Evolutionary conservation across 2,113 vertebrate genomes (phyloP).

Genomic region (Beaufortia kweichowensis): DNA sequence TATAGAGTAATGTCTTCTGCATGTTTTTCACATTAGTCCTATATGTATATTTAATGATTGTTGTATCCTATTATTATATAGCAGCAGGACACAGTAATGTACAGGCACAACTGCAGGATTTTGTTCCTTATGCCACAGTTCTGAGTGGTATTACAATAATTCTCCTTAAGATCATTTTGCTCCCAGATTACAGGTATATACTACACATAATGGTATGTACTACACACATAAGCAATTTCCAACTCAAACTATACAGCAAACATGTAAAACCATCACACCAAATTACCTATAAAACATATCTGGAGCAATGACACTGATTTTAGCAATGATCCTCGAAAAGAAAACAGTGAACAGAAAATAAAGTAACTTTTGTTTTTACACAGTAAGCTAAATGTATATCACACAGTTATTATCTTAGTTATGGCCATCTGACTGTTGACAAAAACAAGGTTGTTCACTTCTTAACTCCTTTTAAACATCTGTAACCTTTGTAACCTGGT

Average conservation of each 20-base stretch:
- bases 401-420: neutral
- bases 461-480: too few relatives aligned
- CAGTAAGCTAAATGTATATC: neutral
- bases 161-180: neutral
- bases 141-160: neutral
- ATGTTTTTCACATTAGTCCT: constrained; percentile 15
- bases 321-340: neutral
- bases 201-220: neutral
- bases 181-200: constrained; percentile 10
- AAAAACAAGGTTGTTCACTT: neutral
- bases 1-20: constrained; percentile 3
- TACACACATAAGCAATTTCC: neutral
- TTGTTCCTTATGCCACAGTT: constrained; percentile 17
- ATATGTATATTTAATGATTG: constrained; percentile 11
- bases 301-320: neutral
- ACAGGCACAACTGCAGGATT: constrained; percentile 39
- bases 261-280: neutral
- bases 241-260: neutral
- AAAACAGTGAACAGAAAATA: neutral
- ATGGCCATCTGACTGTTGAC: neutral
- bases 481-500: neutral
- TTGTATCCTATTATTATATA: constrained; percentile 23
- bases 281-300: neutral
- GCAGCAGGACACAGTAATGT: constrained; percentile 23
- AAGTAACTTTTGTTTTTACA: neutral